A percentile compares a stretch with the other conserved stretches of the same genome.
Conservation (phyloP, 1,140 invertebrate species). For the Hermatobates lingyangjiaoensis region DNA sequence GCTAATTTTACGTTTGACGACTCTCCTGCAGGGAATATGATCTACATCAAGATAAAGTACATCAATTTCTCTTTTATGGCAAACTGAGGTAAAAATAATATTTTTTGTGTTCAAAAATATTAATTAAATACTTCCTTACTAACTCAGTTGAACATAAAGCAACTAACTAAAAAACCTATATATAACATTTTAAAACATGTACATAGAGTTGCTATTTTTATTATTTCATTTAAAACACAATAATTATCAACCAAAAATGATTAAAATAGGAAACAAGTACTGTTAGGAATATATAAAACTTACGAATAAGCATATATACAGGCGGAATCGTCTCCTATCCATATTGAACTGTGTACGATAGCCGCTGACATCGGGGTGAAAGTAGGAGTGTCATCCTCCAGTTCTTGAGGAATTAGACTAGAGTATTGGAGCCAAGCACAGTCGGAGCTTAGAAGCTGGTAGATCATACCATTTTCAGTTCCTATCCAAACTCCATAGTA, state of each 20-base stretch:
- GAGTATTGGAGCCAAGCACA: slow-evolving; percentile 19
- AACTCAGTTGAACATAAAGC: background rate
- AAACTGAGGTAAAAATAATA: too few relatives aligned
- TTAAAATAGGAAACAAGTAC: background rate
- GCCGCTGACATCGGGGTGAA: slow-evolving; percentile 18
- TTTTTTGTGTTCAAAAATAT: too few relatives aligned
- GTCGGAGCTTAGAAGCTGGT: slow-evolving; percentile 17
- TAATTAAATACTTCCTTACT: background rate
- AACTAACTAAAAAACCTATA: too few relatives aligned
- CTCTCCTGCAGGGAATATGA: too few relatives aligned
- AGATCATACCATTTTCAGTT: slow-evolving; percentile 16
- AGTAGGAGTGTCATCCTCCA: background rate
- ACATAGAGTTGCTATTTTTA: too few relatives aligned
- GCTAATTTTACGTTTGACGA: too few relatives aligned
- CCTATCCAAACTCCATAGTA: slow-evolving; percentile 18
- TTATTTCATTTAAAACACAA: background rate
- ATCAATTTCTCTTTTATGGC: too few relatives aligned
- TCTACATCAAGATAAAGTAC: too few relatives aligned
- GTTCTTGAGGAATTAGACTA: slow-evolving; percentile 1
- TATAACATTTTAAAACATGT: too few relatives aligned
- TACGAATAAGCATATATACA: slow-evolving; percentile 59
- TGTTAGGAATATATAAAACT: slow-evolving; percentile 24
- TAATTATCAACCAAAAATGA: background rate
- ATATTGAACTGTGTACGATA: slow-evolving; percentile 32
- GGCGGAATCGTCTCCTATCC: slow-evolving; percentile 69